Base-by-base conservation (phyloP, 1,140 invertebrate genomes). In the Semibalanus balanoides region DNA sequence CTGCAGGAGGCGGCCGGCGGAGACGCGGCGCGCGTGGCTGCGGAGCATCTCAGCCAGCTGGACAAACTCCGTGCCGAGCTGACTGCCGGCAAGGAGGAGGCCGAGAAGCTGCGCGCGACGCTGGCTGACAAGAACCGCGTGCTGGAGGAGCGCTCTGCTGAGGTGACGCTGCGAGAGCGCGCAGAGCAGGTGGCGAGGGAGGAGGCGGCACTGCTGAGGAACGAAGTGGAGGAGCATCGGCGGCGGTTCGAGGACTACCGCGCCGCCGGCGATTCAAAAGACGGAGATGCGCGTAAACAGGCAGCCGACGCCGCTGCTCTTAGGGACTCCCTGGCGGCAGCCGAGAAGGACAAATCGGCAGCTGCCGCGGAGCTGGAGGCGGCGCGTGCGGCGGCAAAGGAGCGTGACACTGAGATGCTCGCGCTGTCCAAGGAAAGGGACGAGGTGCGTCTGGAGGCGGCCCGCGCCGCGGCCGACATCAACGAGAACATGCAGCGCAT, bases 81-180 rank as follows among this genome's bases (percentile, higher is more conserved):
- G 35, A 40, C 5, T 17, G 35, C 35, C 17, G 35, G 91, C 17
- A 88, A 91, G 79, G 83, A 85, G 11, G 90, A 93, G 77, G 89
- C 89, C 79, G 86, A 87, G 76, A 86, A 88, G 31, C 82, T 96
- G 30, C 82, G 85, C 73, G 84, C 86, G 71, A 89, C 91, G 79
- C 82, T 96, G 78, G 79, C 77, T 78, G 79, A 80, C 30, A 74
- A 81, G 76, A 77, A 79, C 73, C 79, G 79, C 76, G 76, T 77
- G 71, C 77, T 83, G 30, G 78, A 81, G 74, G 81, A 84, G 31
- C 35, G 35, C 35, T 5, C 35, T 7, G 75, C 84, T 17, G 83
- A 84, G 78, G 80, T 81, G 69, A 79, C 78, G 31, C 75, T 81
- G n/a, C 40, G 84, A 81, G 82, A 81, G 78, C 83, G 86, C 79